Evolutionary conservation across 2,888 invertebrate genomes (phyloP), one percentile per base, ranked within the genome.

Genomic region (Cybosia mesomella): DNA sequence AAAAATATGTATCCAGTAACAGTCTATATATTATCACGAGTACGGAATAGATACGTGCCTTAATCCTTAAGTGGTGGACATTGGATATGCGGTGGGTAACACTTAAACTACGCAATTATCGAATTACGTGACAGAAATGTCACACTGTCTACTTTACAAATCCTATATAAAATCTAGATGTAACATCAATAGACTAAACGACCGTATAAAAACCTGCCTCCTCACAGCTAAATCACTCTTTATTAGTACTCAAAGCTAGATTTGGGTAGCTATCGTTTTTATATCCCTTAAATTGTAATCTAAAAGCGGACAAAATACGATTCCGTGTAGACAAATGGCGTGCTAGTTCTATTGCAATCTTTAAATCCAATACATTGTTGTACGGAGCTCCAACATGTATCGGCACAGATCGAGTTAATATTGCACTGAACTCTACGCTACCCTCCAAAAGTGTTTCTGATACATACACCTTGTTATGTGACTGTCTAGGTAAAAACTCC

Each of bases 341-440:
- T 58, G 58, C 53, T 60, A 72, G 70, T 67, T 55, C 54, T 68
- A 55, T 70, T 70, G 72, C 58, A 60, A 74, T 69, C 64, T 68
- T 71, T 72, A 77, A 77, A 77, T 71, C 75, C 71, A 75, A 73
- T 70, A 72, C 71, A 71, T 21, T 76, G 72, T 74, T 63, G 69
- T 58, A 55, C 53, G 28, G 43, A 61, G 58, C 53, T 68, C n/a
- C 55, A 61, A 66, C 60, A 60, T 58, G 61, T 69, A 58, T 53
- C 39, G 62, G 39, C 53, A 66, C 36, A 69, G 62, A 69, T 66
- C 49, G 36, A 58, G 66, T 66, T 69, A 66, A 66, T 66, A 66
- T 69, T 69, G 66, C 66, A 63, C 62, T 66, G 58, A 65, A 65
- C 58, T 62, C 53, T 58, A 53, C n/a, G 22, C n/a, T 63, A 36